Evolutionary conservation across 2,113 vertebrate species (phyloP), one percentile per base, ranked within the genome.

Genomic region (Carettochelys insculpta): DNA sequence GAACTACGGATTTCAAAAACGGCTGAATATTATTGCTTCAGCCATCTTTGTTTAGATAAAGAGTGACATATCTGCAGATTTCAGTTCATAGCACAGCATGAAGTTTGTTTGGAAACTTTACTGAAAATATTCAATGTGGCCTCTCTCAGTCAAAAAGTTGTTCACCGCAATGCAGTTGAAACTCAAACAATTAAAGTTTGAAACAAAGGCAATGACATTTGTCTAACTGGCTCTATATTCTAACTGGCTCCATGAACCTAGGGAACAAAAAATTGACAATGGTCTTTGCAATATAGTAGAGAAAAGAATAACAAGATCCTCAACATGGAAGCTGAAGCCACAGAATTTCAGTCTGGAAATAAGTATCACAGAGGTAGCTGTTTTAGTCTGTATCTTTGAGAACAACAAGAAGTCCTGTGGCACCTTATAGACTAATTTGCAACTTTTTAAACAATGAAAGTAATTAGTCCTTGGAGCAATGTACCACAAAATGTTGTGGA

Each of bases 101-200:
- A 71, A 8, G 85, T 2, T 1, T 47, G 43, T 41, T 6, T 17
- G 16, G 12, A 29, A 82, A 9, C n/a, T 89, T 56, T 41, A 19
- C 13, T 61, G 83, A 84, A 20, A 94, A 94, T 92, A 92, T 25
- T 29, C 34, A 41, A 3, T 48, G 51, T 53, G 8, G 31, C 9
- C 68, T 92, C 87, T 82, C 87, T 38, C 81, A 81, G 84, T 5
- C n/a, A 41, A 45, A 68, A 95, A 31, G 13, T 5, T 87, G 12
- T 81, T 92, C 84, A 52, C 88, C 48, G 47, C n/a, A 77, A 87
- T 41, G 87, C 5, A 87, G 53, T 4, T 45, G 29, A 29, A n/a
- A 27, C 12, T 80, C 56, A 94, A 93, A 83, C 71, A 93, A 93
- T 53, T 78, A 45, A 91, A 19, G 29, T 38, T 24, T 25, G 1